Percentiles rank a stretch among this genome's conserved stretches.
phyloP scores from a whole-genome alignment of 2,888 invertebrate genomes.

The Trissolcus japonicus region DNA sequence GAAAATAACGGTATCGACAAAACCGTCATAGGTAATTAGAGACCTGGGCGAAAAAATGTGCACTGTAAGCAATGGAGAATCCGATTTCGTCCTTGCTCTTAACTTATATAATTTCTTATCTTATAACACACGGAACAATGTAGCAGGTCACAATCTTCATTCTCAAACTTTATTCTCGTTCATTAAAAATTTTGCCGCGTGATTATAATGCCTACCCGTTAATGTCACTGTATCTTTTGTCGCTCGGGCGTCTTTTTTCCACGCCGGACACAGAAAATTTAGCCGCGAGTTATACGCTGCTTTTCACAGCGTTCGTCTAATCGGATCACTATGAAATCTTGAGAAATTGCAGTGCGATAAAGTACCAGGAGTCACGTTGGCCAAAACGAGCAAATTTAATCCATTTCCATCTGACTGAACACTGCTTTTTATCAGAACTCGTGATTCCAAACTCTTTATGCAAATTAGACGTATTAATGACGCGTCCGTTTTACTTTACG shows the following conservation, averaged over 20 bases:
- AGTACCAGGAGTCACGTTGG: conserved; percentile 44
- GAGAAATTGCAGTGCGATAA: conserved; percentile 59
- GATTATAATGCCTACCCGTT: conserved; percentile 9
- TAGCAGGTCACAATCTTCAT: conserved; percentile 5
- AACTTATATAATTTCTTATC: conserved; percentile 23
- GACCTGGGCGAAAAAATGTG: neutral
- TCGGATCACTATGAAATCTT: conserved; percentile 53
- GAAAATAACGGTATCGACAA: conserved; percentile 5
- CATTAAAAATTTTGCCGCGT: conserved; percentile 29
- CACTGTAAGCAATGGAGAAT: conserved; percentile 23
- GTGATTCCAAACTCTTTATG: conserved; percentile 27
- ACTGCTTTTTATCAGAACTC: conserved; percentile 25
- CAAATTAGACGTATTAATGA: conserved; percentile 44
- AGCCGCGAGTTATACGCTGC: conserved; percentile 19
- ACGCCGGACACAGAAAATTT: conserved; percentile 12
- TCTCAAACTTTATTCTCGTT: conserved; percentile 20
- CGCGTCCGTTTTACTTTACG: conserved; percentile 18
- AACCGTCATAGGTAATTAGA: conserved; percentile 25
- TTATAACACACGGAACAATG: conserved; percentile 7
- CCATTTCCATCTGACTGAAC: conserved; percentile 47
- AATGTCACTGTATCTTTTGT: conserved; percentile 15
- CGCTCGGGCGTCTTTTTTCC: conserved; percentile 10
- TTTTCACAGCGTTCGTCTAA: conserved; percentile 36
- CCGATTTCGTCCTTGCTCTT: conserved; percentile 16
- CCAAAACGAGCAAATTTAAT: conserved; percentile 62